A percentile compares a stretch with the other conserved stretches of the same genome.
Evolutionary conservation across 2,113 vertebrate species (phyloP).

Genomic region (Cephalopholis sonnerati): DNA sequence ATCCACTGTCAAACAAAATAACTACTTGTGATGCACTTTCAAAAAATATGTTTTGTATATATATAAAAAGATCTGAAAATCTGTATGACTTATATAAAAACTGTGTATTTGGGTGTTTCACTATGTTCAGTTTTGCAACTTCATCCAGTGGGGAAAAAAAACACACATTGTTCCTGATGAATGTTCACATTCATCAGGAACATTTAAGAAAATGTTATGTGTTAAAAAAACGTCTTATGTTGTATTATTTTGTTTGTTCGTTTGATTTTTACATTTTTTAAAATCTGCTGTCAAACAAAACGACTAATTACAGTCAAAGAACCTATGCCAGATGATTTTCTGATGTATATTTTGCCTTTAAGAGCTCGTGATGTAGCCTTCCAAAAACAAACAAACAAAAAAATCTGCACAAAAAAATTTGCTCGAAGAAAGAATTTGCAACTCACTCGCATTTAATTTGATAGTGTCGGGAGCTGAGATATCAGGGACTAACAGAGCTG

Average conservation of each 20-base stretch:
- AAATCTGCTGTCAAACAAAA: background rate
- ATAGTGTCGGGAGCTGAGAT: slow-evolving; percentile 20
- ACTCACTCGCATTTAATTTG: background rate
- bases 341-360: background rate
- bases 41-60: background rate
- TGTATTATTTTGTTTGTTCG: background rate
- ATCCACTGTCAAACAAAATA: background rate
- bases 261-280: too few relatives aligned
- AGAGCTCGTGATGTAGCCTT: background rate
- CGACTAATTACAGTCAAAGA: background rate
- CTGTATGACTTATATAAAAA: background rate
- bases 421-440: background rate
- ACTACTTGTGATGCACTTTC: background rate
- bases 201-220: background rate
- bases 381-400: background rate
- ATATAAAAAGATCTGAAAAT: too few relatives aligned
- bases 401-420: background rate
- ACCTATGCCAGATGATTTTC: too few relatives aligned
- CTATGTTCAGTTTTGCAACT: background rate
- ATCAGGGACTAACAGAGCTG: slow-evolving; percentile 55
- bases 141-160: background rate
- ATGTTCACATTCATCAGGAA: background rate
- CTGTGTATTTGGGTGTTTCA: background rate
- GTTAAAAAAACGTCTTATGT: too few relatives aligned
- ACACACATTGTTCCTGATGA: too few relatives aligned